Conservation (phyloP, 2,797 vertebrate genomes). For the Xenops minutus region DNA sequence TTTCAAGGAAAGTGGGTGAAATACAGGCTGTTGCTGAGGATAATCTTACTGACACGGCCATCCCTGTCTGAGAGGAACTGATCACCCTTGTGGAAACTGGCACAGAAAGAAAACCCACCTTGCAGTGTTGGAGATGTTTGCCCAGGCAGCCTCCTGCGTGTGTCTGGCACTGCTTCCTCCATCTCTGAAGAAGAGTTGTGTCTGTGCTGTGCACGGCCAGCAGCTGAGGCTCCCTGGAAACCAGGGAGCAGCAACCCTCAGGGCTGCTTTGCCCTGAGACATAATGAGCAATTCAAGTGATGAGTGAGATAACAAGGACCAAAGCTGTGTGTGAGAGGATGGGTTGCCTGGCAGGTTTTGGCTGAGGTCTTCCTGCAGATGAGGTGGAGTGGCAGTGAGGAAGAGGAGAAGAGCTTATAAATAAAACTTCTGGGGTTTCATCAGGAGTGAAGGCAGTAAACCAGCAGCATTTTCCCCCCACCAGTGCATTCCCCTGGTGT, state of each 20-base stretch:
- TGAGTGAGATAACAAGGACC: background rate
- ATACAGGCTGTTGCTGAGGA: background rate
- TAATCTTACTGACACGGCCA: background rate
- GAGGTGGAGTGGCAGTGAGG: background rate
- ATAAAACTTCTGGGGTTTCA: background rate
- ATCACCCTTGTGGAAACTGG: background rate
- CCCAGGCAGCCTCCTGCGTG: background rate
- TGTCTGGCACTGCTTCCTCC: background rate
- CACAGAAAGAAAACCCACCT: background rate
- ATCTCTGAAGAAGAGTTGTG: background rate
- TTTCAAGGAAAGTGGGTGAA: background rate
- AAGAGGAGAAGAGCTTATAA: background rate
- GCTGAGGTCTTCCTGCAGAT: background rate
- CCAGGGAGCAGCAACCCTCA: background rate
- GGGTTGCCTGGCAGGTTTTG: background rate
- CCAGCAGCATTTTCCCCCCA: rapidly evolving
- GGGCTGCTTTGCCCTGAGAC: background rate
- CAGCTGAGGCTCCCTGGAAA: background rate
- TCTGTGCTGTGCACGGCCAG: background rate
- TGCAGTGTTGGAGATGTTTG: background rate
- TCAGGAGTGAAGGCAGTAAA: background rate
- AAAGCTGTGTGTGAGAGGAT: background rate
- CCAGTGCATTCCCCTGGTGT: background rate
- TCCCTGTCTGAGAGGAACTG: background rate
- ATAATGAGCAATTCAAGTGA: background rate